phyloP scores from a whole-genome alignment of 2,113 vertebrate genomes.

The Coptodon rendalli region DNA sequence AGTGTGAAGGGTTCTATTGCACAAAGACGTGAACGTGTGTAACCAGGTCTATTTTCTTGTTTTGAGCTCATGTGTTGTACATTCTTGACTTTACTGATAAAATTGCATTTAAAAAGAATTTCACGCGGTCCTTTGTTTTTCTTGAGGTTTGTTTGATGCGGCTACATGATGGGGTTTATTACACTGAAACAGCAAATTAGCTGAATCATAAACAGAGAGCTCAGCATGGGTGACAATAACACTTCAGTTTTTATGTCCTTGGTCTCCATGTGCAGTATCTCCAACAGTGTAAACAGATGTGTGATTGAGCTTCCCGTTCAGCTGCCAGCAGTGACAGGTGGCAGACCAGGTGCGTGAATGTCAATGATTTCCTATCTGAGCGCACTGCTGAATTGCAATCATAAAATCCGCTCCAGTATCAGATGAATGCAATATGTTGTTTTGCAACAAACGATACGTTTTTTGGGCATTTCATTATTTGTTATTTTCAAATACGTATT shows the following conservation, averaged over 20 bases:
- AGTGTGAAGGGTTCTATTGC: conserved; percentile 18
- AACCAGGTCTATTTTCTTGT: not conserved
- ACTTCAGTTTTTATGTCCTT: not conserved
- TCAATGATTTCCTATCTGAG: conserved; percentile 7
- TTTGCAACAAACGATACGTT: not conserved
- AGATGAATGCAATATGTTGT: not conserved
- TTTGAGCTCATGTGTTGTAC: not conserved
- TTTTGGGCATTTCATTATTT: not conserved
- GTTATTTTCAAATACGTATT: not conserved
- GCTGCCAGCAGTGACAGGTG: conserved; percentile 39
- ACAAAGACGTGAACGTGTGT: not conserved
- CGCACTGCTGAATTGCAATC: not conserved
- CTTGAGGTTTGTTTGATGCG: not conserved
- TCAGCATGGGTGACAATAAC: not conserved
- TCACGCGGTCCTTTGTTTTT: not conserved
- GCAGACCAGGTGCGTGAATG: conserved; percentile 31
- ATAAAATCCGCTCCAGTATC: not conserved
- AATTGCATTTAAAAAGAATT: not conserved
- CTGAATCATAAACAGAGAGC: not conserved
- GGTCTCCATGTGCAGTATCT: not conserved
- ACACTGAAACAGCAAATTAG: not conserved
- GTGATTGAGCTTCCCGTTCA: not conserved
- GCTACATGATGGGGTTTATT: not conserved
- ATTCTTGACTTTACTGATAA: not conserved
- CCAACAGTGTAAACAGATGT: not conserved